phyloP scores from a whole-genome alignment of 2,113 vertebrate genomes.

The Epinephelus fuscoguttatus region DNA sequence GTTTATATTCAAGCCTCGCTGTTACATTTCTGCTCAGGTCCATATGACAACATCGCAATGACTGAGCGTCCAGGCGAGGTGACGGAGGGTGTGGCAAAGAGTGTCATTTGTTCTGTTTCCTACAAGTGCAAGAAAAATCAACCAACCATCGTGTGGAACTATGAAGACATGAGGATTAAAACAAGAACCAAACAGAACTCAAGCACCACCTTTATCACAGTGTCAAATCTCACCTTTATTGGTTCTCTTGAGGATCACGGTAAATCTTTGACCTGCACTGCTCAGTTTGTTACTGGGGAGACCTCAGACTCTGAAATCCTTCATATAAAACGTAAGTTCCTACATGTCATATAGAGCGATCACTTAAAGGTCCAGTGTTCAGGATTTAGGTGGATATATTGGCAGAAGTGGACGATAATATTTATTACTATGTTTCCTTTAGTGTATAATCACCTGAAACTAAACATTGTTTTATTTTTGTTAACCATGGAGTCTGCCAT shows the following conservation, averaged over 20 bases:
- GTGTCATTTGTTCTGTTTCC: constrained; percentile 68
- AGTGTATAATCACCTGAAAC: too few species aligned
- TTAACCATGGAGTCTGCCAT: too few species aligned
- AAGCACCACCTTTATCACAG: not conserved
- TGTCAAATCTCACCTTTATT: constrained; percentile 72
- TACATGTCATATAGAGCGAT: not conserved
- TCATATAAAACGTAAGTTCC: constrained; percentile 66
- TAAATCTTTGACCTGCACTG: constrained; percentile 70
- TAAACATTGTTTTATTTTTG: too few species aligned
- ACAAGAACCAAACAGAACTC: not conserved
- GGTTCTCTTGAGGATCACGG: constrained; percentile 62
- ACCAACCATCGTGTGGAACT: constrained; percentile 73
- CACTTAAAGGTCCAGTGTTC: too few species aligned
- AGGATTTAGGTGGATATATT: too few species aligned
- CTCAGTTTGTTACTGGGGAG: constrained; percentile 40
- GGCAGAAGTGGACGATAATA: too few species aligned
- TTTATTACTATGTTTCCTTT: too few species aligned
- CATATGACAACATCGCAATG: constrained; percentile 62
- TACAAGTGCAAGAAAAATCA: constrained; percentile 65
- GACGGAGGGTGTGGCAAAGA: constrained; percentile 65
- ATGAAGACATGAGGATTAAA: constrained; percentile 51
- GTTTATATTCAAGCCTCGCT: not conserved
- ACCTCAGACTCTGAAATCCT: constrained; percentile 55
- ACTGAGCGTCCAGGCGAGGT: constrained; percentile 35
- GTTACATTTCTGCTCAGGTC: constrained; percentile 58